Percentiles rank a stretch among this genome's conserved stretches.
phyloP scores from a whole-genome alignment of 2,797 vertebrate genomes.

The Schizothorax lantsangensis region DNA sequence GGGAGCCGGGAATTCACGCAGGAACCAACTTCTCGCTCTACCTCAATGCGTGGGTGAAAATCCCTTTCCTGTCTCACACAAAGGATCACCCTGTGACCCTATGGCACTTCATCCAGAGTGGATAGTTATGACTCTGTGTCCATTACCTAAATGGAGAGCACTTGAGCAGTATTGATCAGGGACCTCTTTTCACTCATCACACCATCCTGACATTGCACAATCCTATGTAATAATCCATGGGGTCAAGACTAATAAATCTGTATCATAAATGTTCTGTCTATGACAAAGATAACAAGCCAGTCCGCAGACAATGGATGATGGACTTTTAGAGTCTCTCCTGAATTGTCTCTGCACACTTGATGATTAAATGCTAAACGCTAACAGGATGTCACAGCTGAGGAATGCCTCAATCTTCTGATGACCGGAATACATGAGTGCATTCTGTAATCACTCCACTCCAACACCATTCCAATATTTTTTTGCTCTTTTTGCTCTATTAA shows the following conservation, averaged over 20 bases:
- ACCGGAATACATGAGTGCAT: not conserved
- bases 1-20: constrained; percentile 10
- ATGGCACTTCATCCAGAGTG: constrained; percentile 72
- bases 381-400: constrained; percentile 49
- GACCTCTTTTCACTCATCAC: constrained; percentile 72
- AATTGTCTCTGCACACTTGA: constrained; percentile 33
- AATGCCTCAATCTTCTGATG: constrained; percentile 38
- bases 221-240: constrained; percentile 52
- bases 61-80: constrained; percentile 44
- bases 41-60: constrained; percentile 47
- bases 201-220: constrained; percentile 58
- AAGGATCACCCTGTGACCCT: constrained; percentile 46
- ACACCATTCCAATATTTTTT: not conserved
- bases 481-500: not conserved
- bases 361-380: constrained; percentile 49
- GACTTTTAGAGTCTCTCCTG: constrained; percentile 27
- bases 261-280: constrained; percentile 62
- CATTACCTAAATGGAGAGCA: constrained; percentile 91
- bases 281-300: constrained; percentile 52
- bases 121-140: constrained; percentile 81
- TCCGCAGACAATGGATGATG: constrained; percentile 37
- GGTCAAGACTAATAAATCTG: constrained; percentile 74
- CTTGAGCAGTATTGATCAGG: constrained; percentile 78
- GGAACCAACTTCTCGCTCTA: constrained; percentile 14
- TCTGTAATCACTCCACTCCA: not conserved